These are phyloP conservation scores for Ceramica pisi DNA, from an alignment of 2,888 invertebrate species.

Conservation along the genomic window DNA sequence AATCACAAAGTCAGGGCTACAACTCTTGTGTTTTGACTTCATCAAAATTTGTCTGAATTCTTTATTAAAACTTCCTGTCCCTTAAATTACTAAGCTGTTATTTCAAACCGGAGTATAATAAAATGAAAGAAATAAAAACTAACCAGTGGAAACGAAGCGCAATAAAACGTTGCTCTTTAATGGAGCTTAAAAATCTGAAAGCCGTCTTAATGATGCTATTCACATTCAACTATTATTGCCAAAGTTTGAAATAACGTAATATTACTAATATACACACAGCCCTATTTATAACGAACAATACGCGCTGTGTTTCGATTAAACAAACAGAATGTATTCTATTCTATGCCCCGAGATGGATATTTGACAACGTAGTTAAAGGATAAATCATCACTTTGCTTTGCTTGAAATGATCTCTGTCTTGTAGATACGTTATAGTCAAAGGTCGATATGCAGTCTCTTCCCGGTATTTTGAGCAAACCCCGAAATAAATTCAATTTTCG, in stretches of 20 bases:
- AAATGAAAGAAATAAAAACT: slow-evolving; percentile 55
- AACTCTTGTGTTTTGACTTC: background rate
- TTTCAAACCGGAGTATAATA: slow-evolving; percentile 49
- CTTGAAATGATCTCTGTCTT: slow-evolving; percentile 43
- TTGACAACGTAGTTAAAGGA: slow-evolving; percentile 57
- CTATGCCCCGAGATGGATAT: slow-evolving; percentile 47
- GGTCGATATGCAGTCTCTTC: too few species aligned
- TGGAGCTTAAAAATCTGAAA: slow-evolving; percentile 39
- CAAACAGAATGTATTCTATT: slow-evolving; percentile 47
- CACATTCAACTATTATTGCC: slow-evolving; percentile 32
- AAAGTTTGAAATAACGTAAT: slow-evolving; percentile 37
- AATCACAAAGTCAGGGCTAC: slow-evolving; percentile 16
- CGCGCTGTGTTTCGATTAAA: slow-evolving; percentile 47
- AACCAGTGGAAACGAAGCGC: slow-evolving; percentile 37
- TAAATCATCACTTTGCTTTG: slow-evolving; percentile 62
- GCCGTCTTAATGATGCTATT: slow-evolving; percentile 29
- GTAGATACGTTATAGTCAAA: slow-evolving; percentile 19
- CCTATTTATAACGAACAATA: slow-evolving; percentile 51
- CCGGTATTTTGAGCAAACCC: too few species aligned
- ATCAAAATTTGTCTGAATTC: slow-evolving; percentile 29
- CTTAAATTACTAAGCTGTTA: slow-evolving; percentile 45
- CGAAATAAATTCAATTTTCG: too few species aligned
- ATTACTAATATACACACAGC: slow-evolving; percentile 23
- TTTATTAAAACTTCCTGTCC: slow-evolving; percentile 33
- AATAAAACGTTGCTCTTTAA: slow-evolving; percentile 39